Evolutionary conservation across 1,140 invertebrate species (phyloP).

Genomic region (Bombus terrestris): DNA sequence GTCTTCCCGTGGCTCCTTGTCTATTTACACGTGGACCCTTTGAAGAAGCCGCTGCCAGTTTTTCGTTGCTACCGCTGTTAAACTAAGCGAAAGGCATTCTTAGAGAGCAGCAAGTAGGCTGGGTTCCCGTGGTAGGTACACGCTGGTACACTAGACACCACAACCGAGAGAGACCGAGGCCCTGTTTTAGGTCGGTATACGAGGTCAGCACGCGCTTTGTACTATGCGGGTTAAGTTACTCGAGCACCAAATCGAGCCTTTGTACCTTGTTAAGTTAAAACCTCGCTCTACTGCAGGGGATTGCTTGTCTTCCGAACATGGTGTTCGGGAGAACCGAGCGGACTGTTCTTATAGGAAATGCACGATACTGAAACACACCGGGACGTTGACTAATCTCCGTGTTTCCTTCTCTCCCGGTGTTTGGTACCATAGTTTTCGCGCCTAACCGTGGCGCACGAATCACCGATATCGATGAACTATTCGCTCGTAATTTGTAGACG

Average conservation of each 20-base stretch:
- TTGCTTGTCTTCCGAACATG: constrained; percentile 56
- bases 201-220: constrained; percentile 69
- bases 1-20: constrained; percentile 71
- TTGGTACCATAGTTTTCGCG: constrained; percentile 37
- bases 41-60: constrained; percentile 73
- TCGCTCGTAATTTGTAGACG: constrained; percentile 27
- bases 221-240: constrained; percentile 73
- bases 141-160: constrained; percentile 61
- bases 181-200: constrained; percentile 66
- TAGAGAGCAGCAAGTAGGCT: constrained; percentile 56
- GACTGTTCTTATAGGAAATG: constrained; percentile 42
- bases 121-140: constrained; percentile 65
- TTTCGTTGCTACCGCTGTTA: constrained; percentile 74
- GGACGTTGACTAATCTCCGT: constrained; percentile 49
- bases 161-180: constrained; percentile 32
- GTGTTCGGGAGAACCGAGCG: constrained; percentile 10
- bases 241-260: constrained; percentile 64
- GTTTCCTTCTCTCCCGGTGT: constrained; percentile 24
- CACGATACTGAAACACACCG: constrained; percentile 33
- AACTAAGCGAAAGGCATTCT: constrained; percentile 78
- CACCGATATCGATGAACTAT: constrained; percentile 26
- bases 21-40: constrained; percentile 72
- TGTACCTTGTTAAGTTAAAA: constrained; percentile 67
- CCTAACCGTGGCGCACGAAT: not conserved
- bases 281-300: constrained; percentile 39